phyloP scores from a whole-genome alignment of 2,888 invertebrate species.

The Drosophila leonis region DNA sequence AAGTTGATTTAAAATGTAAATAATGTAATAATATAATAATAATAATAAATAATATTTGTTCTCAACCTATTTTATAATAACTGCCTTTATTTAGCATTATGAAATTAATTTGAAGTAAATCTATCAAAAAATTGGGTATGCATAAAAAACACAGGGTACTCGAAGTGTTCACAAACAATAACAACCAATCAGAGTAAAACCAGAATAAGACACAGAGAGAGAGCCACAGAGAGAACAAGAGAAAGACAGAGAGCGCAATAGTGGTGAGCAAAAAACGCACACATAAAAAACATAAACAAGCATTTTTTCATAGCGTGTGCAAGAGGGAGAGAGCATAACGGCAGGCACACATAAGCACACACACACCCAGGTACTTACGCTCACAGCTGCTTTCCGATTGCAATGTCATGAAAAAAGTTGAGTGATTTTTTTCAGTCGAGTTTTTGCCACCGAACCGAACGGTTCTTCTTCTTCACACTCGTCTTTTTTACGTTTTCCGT shows the following conservation, averaged over 20 bases:
- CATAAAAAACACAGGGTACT: constrained; percentile 39
- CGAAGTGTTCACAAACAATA: constrained; percentile 1
- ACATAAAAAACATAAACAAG: constrained; percentile 80
- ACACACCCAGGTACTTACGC: constrained; percentile 38
- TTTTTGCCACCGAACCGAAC: constrained; percentile 84
- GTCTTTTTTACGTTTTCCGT: constrained; percentile 60
- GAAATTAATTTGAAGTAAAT: not conserved
- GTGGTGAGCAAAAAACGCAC: constrained; percentile 57
- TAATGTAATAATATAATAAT: not conserved
- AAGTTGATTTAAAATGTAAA: not conserved
- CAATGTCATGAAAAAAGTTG: constrained; percentile 69
- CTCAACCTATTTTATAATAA: no score
- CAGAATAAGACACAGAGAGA: constrained; percentile 45
- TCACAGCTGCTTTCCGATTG: constrained; percentile 51
- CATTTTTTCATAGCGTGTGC: constrained; percentile 59
- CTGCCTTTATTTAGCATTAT: not conserved
- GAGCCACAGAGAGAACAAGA: constrained; percentile 29
- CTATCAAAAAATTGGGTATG: not conserved
- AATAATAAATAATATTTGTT: no score
- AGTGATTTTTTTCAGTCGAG: constrained; percentile 85
- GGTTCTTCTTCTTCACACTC: constrained; percentile 55
- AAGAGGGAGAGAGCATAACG: constrained; percentile 36
- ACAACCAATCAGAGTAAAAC: constrained; percentile 56
- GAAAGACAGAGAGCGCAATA: constrained; percentile 40
- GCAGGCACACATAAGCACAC: constrained; percentile 25